Evolutionary conservation across 2,797 vertebrate species (phyloP).

Genomic region (Nyctibius grandis): DNA sequence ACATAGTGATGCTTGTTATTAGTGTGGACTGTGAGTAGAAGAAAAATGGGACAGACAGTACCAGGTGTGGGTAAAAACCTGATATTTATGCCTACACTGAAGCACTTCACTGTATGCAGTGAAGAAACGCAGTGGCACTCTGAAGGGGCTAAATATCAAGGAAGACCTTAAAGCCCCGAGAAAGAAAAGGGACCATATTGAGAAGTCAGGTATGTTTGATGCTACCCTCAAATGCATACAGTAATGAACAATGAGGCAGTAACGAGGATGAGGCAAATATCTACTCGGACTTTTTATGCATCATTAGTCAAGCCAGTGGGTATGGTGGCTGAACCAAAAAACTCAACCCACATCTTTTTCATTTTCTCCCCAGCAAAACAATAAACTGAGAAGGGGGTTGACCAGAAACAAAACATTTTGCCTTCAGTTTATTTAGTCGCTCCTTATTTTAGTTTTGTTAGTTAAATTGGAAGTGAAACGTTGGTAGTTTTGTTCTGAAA

Average conservation of each 20-base stretch:
- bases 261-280: neutral
- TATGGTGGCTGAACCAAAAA: neutral
- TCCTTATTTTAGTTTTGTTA: neutral
- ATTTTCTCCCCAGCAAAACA: neutral
- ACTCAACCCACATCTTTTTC: neutral
- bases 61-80: neutral
- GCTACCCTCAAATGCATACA: neutral
- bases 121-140: neutral
- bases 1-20: neutral
- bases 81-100: neutral
- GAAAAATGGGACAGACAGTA: neutral
- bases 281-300: neutral
- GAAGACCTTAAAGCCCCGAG: neutral
- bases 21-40: neutral
- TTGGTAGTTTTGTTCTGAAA: neutral
- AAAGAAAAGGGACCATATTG: neutral
- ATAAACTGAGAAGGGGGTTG: neutral
- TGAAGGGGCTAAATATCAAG: neutral
- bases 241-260: neutral
- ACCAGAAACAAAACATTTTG: constrained; percentile 20
- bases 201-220: neutral
- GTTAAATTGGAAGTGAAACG: neutral
- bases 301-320: neutral
- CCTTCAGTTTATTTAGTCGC: neutral
- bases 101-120: neutral